These are phyloP conservation scores for Drosophila repleta DNA, from an alignment of 1,140 invertebrate species.

Conservation along the genomic window DNA sequence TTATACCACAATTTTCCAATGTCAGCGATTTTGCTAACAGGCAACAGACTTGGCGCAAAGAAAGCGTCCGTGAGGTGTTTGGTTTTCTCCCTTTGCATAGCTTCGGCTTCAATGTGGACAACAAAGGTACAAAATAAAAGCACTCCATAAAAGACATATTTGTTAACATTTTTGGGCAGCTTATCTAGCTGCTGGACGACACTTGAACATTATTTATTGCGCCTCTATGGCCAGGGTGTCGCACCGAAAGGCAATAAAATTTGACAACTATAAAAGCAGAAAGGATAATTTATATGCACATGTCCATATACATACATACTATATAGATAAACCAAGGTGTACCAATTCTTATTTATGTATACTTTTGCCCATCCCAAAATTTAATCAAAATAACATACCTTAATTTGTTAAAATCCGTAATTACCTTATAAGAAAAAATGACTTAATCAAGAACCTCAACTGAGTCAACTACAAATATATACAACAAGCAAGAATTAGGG, in stretches of 20 bases:
- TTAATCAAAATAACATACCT: no score
- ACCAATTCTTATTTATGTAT: background rate
- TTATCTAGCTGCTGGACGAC: constrained; percentile 33
- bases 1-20: constrained; percentile 4
- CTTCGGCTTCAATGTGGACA: constrained; percentile 14
- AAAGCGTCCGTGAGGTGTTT: constrained; percentile 26
- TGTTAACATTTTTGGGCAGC: constrained; percentile 49
- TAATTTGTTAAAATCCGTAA: no score
- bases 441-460: no score
- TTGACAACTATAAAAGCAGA: constrained; percentile 29
- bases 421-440: no score
- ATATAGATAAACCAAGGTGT: constrained; percentile 7
- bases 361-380: background rate
- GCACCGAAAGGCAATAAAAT: constrained; percentile 49
- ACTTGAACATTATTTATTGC: constrained; percentile 47
- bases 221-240: constrained; percentile 35
- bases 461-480: no score
- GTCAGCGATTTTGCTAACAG: constrained; percentile 37
- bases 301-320: background rate
- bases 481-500: no score
- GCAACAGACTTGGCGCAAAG: constrained; percentile 24
- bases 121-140: constrained; percentile 37
- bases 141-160: constrained; percentile 27
- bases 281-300: constrained; percentile 37
- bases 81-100: constrained; percentile 30